phyloP scores from a whole-genome alignment of 1,140 invertebrate species.

The Linepithema humile region DNA sequence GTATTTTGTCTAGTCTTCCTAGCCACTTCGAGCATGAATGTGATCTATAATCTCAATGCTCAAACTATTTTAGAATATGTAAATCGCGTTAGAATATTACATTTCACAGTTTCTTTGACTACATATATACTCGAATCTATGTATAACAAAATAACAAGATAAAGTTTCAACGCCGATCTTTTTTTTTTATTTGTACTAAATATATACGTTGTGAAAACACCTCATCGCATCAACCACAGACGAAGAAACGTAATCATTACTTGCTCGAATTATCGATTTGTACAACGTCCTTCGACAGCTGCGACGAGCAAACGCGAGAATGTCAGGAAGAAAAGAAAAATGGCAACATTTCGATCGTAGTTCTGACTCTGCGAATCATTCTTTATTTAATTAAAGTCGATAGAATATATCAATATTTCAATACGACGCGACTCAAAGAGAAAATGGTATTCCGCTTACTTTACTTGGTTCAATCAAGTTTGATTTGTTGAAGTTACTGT shows the following conservation, averaged over 20 bases:
- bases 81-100: conserved; percentile 32
- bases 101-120: not conserved
- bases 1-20: not conserved
- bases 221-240: conserved; percentile 24
- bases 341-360: not conserved
- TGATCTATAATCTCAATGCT: conserved; percentile 49
- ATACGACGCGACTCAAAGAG: not conserved
- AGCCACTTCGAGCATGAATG: conserved; percentile 55
- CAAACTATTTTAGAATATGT: conserved; percentile 36
- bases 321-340: not conserved
- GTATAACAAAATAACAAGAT: conserved; percentile 1
- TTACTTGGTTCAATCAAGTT: conserved; percentile 15
- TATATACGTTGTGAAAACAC: conserved; percentile 38
- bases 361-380: not conserved
- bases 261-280: conserved; percentile 25
- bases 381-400: conserved; percentile 21
- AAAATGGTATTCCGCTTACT: conserved; percentile 18
- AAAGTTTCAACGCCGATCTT: conserved; percentile 65
- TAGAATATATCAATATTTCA: not conserved
- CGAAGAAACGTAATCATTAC: conserved; percentile 38
- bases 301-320: conserved; percentile 18
- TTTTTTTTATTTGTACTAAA: conserved; percentile 70
- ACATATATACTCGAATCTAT: conserved; percentile 12
- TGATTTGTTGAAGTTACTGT: conserved; percentile 43
- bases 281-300: conserved; percentile 26